Evolutionary conservation across 2,797 vertebrate species (phyloP).

Genomic region (Acridotheres tristis): DNA sequence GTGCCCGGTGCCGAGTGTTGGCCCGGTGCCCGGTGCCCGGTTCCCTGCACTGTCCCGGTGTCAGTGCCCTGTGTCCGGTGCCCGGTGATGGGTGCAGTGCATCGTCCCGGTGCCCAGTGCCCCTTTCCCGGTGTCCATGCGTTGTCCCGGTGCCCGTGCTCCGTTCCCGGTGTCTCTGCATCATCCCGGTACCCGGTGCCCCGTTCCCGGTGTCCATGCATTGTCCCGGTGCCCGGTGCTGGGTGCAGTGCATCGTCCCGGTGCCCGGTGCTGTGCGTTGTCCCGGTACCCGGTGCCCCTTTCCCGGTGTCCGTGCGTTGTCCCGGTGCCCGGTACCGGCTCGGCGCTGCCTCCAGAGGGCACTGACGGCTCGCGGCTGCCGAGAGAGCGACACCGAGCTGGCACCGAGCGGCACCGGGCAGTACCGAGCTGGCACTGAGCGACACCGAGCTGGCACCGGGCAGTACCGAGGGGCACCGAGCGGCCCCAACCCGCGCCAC

Average conservation of each 20-base stretch:
- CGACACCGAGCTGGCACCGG: background rate
- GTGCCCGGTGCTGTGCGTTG: too few relatives aligned
- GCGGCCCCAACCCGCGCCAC: fast-evolving
- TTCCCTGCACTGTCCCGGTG: too few relatives aligned
- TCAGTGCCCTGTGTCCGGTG: background rate
- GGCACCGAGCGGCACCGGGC: background rate
- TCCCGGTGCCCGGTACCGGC: background rate
- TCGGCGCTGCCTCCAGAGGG: constrained; percentile 36
- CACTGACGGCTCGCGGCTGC: background rate
- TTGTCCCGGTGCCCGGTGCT: too few relatives aligned
- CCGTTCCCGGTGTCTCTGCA: background rate
- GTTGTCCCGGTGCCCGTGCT: background rate
- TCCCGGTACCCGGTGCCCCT: background rate
- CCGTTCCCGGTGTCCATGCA: background rate
- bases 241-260: too few relatives aligned
- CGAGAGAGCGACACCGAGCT: fast-evolving
- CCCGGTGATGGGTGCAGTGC: too few relatives aligned
- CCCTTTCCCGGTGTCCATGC: background rate
- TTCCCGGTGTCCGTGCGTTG: background rate
- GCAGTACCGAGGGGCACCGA: background rate
- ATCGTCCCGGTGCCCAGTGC: background rate
- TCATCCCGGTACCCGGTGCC: background rate
- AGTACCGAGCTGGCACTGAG: background rate
- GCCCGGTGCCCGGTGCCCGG: background rate
- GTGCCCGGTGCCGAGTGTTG: background rate